Evolutionary conservation across 2,797 vertebrate genomes (phyloP), one percentile per base, ranked within the genome.

Genomic region (Epinephelus malabaricus): DNA sequence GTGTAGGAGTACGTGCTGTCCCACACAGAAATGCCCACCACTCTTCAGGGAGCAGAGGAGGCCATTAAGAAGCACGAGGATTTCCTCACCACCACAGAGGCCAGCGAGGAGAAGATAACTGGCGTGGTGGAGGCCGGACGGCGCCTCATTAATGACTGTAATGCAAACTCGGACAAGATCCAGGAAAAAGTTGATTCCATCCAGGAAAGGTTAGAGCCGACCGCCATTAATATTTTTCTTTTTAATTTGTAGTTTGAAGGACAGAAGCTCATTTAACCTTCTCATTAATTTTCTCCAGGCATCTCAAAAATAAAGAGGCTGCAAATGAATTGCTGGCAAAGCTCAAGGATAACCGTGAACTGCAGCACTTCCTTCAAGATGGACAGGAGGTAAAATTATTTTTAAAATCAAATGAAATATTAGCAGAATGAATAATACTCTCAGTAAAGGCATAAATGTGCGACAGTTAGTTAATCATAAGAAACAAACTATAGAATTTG

Each of bases 51-150:
- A 3, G 98, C 98, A 0, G 96, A 97, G 18, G 97, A 96, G 12
- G 96, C 97, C 86, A 97, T 99, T 70, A 97, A 97, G 85, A 98
- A 98, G 73, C 96, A 98, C 3, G 98, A 99, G 74, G 98, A 98
- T 86, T 98, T 98, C 89, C 93, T 97, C 92, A 97, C 96, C 72
- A 97, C 98, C 84, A 97, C 98, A 95, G 98, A 99, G 5, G 97
- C 97, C 91, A 97, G 94, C 1, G 97, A 97, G 68, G 98, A 99
- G 82, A 97, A 96, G 72, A 97, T 99, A 90, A 96, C 89, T 9
- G 95, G 96, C 2, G 94, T 98, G 76, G 95, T 96, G 61, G 97
- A 98, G 49, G 91, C 96, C 0, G 98, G 97, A 23, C 89, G 90
- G 50, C 97, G 97, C 82, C 95, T 99, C 47, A 95, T 98, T 55